Evolutionary conservation across 2,797 vertebrate genomes (phyloP).

Genomic region (Todus mexicanus): DNA sequence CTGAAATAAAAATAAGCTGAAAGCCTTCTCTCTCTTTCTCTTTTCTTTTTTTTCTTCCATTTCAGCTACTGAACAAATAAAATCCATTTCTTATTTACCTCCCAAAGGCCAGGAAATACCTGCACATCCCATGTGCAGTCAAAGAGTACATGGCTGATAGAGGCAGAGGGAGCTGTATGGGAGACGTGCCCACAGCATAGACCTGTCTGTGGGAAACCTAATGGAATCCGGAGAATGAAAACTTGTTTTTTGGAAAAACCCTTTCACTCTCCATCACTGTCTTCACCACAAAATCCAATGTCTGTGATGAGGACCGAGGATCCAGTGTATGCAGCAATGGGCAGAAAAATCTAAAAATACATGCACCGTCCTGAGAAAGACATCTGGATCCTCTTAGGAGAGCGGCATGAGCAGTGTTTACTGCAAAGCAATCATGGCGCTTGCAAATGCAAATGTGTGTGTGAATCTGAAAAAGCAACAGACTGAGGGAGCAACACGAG

Average conservation of each 20-base stretch:
- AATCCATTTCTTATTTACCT: neutral
- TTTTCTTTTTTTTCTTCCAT: neutral
- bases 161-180: neutral
- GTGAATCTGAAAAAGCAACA: conserved; percentile 56
- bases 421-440: conserved; percentile 36
- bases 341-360: neutral
- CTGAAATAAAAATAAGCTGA: neutral
- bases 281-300: neutral
- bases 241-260: neutral
- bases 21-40: neutral
- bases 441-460: conserved; percentile 53
- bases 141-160: neutral
- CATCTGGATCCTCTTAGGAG: conserved; percentile 31
- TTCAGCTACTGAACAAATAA: neutral
- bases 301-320: neutral
- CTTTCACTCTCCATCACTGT: neutral
- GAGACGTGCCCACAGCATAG: neutral
- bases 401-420: conserved; percentile 26
- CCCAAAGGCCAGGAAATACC: neutral
- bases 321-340: neutral
- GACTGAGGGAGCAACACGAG: conserved; percentile 46
- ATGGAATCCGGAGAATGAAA: neutral
- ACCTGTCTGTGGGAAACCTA: neutral
- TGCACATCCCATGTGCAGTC: neutral
- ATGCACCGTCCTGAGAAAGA: neutral